Conservation (phyloP, 2,797 vertebrate species). For the Bucorvus abyssinicus region DNA sequence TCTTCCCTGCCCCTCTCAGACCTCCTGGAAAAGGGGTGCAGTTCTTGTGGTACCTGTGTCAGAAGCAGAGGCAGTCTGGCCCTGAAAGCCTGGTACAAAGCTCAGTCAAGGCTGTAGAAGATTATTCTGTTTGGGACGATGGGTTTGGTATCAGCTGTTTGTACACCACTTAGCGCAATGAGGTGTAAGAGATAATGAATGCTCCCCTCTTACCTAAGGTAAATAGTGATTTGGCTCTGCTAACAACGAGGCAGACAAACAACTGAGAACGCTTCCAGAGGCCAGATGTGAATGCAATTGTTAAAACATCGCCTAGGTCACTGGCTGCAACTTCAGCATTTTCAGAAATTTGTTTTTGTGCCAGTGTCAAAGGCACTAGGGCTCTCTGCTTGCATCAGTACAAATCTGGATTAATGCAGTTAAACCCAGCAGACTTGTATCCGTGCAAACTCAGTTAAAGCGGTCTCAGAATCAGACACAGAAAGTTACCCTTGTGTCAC, state of each 20-base stretch:
- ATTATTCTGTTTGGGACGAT: neutral
- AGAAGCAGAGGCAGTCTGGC: neutral
- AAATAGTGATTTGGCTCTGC: neutral
- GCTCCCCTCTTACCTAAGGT: neutral
- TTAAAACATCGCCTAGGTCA: constrained; percentile 29
- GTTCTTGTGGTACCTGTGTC: neutral
- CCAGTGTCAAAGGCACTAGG: constrained; percentile 26
- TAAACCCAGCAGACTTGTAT: constrained; percentile 4
- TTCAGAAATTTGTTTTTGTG: constrained; percentile 41
- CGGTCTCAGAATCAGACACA: neutral
- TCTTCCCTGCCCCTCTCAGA: neutral
- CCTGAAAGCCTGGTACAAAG: neutral
- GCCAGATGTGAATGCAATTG: constrained; percentile 50
- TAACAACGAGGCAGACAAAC: constrained; percentile 11
- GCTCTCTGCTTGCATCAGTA: constrained; percentile 45
- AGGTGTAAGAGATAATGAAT: neutral
- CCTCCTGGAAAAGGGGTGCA: neutral
- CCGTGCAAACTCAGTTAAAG: neutral
- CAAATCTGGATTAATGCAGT: constrained; percentile 42
- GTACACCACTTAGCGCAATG: neutral
- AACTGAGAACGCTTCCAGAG: constrained; percentile 32
- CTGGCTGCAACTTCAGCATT: constrained; percentile 30
- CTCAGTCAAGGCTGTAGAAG: neutral
- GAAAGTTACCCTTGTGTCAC: constrained; percentile 35
- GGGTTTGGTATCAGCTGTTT: neutral